A percentile compares a stretch with the other conserved stretches of the same genome.
phyloP scores from a whole-genome alignment of 2,797 vertebrate genomes.

The Hippopotamyrus pictus region DNA sequence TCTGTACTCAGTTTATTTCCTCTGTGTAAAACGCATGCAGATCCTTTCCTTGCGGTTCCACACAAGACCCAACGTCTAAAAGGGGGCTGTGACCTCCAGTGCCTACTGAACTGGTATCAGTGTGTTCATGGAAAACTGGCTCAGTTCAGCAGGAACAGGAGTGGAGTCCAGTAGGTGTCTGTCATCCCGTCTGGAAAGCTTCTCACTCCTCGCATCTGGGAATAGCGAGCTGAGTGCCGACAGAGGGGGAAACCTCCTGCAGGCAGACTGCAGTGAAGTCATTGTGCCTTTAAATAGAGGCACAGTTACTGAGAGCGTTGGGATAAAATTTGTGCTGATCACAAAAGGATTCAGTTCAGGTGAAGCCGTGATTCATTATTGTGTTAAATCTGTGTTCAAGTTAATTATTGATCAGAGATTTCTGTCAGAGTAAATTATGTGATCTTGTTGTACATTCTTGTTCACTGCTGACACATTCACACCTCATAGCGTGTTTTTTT shows the following conservation, averaged over 20 bases:
- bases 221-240: neutral
- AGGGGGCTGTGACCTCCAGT: slow-evolving; percentile 65
- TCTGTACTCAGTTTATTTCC: neutral
- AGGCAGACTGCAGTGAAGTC: neutral
- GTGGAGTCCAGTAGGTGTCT: slow-evolving; percentile 57
- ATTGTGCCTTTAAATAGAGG: neutral
- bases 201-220: neutral
- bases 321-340: neutral
- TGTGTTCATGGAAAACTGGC: slow-evolving; percentile 79
- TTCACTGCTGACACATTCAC: neutral
- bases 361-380: neutral
- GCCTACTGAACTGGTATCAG: slow-evolving; percentile 83
- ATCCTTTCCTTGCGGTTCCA: neutral
- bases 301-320: neutral
- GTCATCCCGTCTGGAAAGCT: slow-evolving; percentile 15
- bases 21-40: neutral
- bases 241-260: no score
- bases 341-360: neutral
- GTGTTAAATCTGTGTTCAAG: neutral
- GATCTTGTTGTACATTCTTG: neutral
- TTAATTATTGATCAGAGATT: neutral
- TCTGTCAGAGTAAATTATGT: neutral
- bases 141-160: slow-evolving; percentile 99
- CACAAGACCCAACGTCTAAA: neutral
- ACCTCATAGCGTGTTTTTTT: neutral